phyloP scores from a whole-genome alignment of 2,888 invertebrate genomes.

The Stenurella melanura region DNA sequence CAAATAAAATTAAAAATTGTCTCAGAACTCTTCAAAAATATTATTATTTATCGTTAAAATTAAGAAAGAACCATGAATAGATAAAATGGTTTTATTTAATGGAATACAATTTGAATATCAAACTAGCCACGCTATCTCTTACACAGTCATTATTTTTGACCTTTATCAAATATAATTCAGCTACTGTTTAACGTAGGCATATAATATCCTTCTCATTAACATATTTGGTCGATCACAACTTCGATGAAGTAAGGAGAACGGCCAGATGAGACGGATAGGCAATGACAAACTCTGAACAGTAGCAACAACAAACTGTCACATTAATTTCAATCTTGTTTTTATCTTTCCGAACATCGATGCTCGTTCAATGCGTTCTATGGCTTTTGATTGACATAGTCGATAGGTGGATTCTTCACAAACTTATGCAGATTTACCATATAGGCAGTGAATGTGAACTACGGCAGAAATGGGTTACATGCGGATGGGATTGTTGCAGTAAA shows the following conservation, averaged over 20 bases:
- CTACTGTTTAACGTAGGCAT: conserved; percentile 43
- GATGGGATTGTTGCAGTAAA: neutral
- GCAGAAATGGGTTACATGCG: neutral
- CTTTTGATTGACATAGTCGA: conserved; percentile 55
- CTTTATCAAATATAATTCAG: conserved; percentile 39
- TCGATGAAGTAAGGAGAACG: conserved; percentile 40
- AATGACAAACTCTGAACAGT: conserved; percentile 58
- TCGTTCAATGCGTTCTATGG: conserved; percentile 49
- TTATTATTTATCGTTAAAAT: neutral
- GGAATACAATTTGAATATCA: conserved; percentile 25
- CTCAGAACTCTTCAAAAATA: neutral
- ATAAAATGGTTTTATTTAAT: neutral
- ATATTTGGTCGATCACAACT: conserved; percentile 47
- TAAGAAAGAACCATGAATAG: neutral
- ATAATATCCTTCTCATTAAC: conserved; percentile 45
- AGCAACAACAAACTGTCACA: conserved; percentile 58
- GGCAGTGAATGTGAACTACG: conserved; percentile 30
- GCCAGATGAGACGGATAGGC: conserved; percentile 49
- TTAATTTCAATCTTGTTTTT: conserved; percentile 56
- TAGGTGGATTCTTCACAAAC: conserved; percentile 51
- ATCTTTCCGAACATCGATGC: conserved; percentile 49
- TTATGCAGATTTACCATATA: conserved; percentile 26
- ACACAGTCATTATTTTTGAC: conserved; percentile 36
- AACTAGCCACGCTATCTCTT: conserved; percentile 22
- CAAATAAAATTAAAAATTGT: too few relatives aligned